phyloP scores from a whole-genome alignment of 2,113 vertebrate species.

The Chlorocebus sabaeus region DNA sequence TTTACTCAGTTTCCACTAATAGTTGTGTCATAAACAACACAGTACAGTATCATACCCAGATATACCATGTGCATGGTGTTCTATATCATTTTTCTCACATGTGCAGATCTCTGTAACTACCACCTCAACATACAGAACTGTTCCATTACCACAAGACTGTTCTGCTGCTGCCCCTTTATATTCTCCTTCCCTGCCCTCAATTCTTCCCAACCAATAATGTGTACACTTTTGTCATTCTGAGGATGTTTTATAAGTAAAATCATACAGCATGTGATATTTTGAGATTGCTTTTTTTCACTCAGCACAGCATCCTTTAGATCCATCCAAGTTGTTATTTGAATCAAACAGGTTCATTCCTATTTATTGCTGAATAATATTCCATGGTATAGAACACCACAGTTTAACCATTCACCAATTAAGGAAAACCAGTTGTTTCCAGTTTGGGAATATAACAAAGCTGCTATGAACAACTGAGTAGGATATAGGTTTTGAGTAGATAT shows the following conservation, averaged over 20 bases:
- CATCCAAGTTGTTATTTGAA: background rate
- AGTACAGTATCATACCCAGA: background rate
- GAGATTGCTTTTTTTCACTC: background rate
- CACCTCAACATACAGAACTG: background rate
- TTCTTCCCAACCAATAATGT: background rate
- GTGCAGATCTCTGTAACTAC: background rate
- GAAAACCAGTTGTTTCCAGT: background rate
- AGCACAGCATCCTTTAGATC: background rate
- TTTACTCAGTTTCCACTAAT: background rate
- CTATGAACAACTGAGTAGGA: background rate
- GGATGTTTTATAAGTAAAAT: background rate
- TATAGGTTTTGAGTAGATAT: background rate
- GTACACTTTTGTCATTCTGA: background rate
- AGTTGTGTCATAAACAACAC: background rate
- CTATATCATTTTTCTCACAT: background rate
- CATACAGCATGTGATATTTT: background rate
- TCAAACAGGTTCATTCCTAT: background rate
- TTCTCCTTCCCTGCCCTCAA: background rate
- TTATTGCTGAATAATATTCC: background rate
- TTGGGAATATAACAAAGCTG: background rate
- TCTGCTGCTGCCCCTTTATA: background rate
- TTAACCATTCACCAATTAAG: background rate
- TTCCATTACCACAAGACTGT: background rate
- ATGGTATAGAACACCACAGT: background rate
- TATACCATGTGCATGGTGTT: background rate